Percentiles rank a stretch among this genome's conserved stretches.
Evolutionary conservation across 1,140 invertebrate genomes (phyloP).

Genomic region (Drosophila repletoides): DNA sequence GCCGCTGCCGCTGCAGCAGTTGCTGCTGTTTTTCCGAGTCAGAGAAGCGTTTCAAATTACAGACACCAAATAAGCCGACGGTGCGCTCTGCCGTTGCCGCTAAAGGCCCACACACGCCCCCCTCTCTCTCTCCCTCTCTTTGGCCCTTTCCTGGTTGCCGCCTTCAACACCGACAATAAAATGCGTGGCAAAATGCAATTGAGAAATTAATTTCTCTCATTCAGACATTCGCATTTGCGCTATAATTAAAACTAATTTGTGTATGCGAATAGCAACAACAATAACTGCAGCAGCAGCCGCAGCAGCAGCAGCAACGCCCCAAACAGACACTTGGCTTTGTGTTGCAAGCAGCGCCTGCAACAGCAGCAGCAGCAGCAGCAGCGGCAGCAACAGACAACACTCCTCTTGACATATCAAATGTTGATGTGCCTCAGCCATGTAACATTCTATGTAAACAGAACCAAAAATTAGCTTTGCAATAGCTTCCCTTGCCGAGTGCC

Average conservation of each 20-base stretch:
- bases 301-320: slow-evolving; percentile 48
- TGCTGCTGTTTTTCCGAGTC: slow-evolving; percentile 67
- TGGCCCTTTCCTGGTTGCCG: slow-evolving; percentile 30
- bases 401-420: slow-evolving; percentile 22
- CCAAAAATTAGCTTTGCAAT: neutral
- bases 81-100: slow-evolving; percentile 24
- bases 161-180: slow-evolving; percentile 68
- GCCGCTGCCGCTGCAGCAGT: neutral
- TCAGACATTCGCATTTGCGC: slow-evolving; percentile 72
- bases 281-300: slow-evolving; percentile 9
- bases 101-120: slow-evolving; percentile 10
- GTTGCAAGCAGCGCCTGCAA: slow-evolving; percentile 4
- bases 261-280: slow-evolving; percentile 48
- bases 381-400: neutral
- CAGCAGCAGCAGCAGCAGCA: no score
- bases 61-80: slow-evolving; percentile 79
- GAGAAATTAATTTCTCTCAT: slow-evolving; percentile 78
- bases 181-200: slow-evolving; percentile 80
- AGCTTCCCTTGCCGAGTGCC: neutral
- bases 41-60: slow-evolving; percentile 82
- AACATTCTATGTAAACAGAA: slow-evolving; percentile 2
- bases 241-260: slow-evolving; percentile 80
- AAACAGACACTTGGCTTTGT: slow-evolving; percentile 69
- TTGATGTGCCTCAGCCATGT: slow-evolving; percentile 7
- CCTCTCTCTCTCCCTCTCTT: neutral